Evolutionary conservation across 2,113 vertebrate genomes (phyloP), one percentile per base, ranked within the genome.

Genomic region (Bubalus kerabau): DNA sequence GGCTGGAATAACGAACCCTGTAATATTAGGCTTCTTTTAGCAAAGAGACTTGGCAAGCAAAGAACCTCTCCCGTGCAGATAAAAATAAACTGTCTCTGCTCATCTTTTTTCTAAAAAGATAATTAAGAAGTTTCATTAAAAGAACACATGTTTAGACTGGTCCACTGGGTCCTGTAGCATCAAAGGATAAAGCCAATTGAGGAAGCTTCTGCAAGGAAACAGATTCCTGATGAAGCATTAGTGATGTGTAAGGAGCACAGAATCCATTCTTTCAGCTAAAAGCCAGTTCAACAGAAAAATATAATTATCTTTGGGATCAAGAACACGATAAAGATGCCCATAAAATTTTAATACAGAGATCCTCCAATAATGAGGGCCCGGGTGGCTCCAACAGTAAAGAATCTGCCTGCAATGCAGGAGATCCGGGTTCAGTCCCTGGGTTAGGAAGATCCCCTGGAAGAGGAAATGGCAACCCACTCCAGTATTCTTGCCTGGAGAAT

Each of bases 91-190:
- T 90, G 84, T 46, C 92, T 96, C 60, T 59, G 95, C 90, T 96
- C 91, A 95, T 88, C 90, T 95, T 96, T 78, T 96, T 98, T 94
- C 81, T 94, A 56, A 95, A 98, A 92, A 98, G 64, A 84, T 95
- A 95, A 97, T 97, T 95, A 98, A 96, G 87, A 96, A 97, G 93
- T 94, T 95, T 98, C 97, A 97, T 95, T 96, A 95, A 87, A 95
- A 84, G 84, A 96, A 94, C 59, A 62, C 88, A 85, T 97, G 97
- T 95, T 97, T 87, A 98, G 86, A 94, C 87, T 95, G 85, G 80
- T 23, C 92, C 64, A 43, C 76, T 60, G 84, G 84, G 3, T 36
- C n/a, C 56, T 43, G 48, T 80, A 88, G 82, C 57, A 90, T 40
- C 95, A 62, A 97, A 96, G 98, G 91, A 67, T 52, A 87, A 88